These are phyloP conservation scores for Drosophila affinis DNA, from an alignment of 2,888 invertebrate genomes.

Conservation along the genomic window DNA sequence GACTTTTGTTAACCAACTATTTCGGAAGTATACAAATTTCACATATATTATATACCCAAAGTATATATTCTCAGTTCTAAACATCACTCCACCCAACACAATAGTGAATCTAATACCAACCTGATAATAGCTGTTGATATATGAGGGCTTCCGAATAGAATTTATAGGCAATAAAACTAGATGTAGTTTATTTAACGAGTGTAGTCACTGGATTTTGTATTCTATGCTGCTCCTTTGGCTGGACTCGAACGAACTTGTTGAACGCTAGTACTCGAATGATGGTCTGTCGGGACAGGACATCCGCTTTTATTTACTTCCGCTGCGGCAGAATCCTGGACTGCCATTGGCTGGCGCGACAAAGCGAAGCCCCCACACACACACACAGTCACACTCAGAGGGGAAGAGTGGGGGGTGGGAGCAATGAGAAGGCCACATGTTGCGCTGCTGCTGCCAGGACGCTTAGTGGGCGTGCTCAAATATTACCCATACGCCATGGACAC, in stretches of 20 bases:
- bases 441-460: conserved; percentile 43
- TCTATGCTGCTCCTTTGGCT: conserved; percentile 20
- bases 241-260: conserved; percentile 57
- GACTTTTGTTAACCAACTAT: too few relatives aligned
- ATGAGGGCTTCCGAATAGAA: neutral
- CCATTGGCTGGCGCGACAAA: conserved; percentile 62
- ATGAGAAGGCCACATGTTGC: conserved; percentile 67
- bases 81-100: neutral
- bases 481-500: conserved; percentile 65
- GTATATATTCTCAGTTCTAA: neutral
- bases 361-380: conserved; percentile 13
- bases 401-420: conserved; percentile 3
- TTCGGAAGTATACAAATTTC: neutral
- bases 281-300: conserved; percentile 67
- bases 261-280: conserved; percentile 79
- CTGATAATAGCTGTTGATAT: conserved; percentile 12
- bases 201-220: conserved; percentile 17
- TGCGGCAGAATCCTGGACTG: conserved; percentile 51
- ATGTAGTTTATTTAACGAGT: neutral
- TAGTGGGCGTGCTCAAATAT: conserved; percentile 75
- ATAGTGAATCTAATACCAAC: conserved; percentile 21
- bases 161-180: neutral
- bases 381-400: conserved; percentile 1
- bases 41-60: neutral
- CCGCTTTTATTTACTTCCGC: conserved; percentile 78